Evolutionary conservation across 2,888 invertebrate genomes (phyloP).

Genomic region (Cheilosia impressa): DNA sequence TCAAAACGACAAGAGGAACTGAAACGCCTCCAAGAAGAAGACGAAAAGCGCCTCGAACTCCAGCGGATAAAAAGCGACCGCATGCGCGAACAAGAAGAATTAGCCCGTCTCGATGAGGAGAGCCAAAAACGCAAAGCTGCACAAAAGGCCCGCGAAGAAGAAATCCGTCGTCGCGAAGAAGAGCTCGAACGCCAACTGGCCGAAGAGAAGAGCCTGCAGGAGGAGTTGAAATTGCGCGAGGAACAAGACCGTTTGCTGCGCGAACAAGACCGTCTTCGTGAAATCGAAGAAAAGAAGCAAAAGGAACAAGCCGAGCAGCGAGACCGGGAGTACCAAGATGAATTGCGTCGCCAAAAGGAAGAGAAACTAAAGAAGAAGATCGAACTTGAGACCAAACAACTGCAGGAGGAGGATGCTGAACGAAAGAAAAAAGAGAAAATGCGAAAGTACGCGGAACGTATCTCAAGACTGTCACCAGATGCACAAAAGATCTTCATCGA

Average conservation of each 20-base stretch:
- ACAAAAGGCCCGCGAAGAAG: slow-evolving; percentile 80
- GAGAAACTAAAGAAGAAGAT: slow-evolving; percentile 51
- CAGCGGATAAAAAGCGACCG: slow-evolving; percentile 78
- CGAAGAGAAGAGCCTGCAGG: slow-evolving; percentile 80
- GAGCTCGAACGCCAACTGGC: slow-evolving; percentile 78
- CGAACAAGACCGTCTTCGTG: slow-evolving; percentile 77
- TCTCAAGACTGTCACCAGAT: slow-evolving; percentile 80
- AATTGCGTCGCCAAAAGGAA: slow-evolving; percentile 54
- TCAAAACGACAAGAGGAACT: slow-evolving; percentile 78
- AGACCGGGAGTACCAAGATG: slow-evolving; percentile 55
- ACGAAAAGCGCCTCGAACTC: slow-evolving; percentile 79
- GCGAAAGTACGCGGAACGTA: slow-evolving; percentile 79
- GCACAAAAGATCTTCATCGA: slow-evolving; percentile 80
- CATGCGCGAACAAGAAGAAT: slow-evolving; percentile 79
- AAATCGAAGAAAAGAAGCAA: slow-evolving; percentile 78
- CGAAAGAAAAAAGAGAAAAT: slow-evolving; percentile 77
- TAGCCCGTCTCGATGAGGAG: slow-evolving; percentile 79
- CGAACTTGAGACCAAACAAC: slow-evolving; percentile 77
- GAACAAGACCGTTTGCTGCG: slow-evolving; percentile 76
- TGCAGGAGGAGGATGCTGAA: slow-evolving; percentile 76
- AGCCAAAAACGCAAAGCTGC: slow-evolving; percentile 78
- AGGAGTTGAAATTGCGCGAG: slow-evolving; percentile 79
- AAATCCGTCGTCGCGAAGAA: slow-evolving; percentile 79
- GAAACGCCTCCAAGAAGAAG: slow-evolving; percentile 79
- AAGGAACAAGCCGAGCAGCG: slow-evolving; percentile 67